Evolutionary conservation across 1,140 invertebrate genomes (phyloP).

Genomic region (Maniola jurtina): DNA sequence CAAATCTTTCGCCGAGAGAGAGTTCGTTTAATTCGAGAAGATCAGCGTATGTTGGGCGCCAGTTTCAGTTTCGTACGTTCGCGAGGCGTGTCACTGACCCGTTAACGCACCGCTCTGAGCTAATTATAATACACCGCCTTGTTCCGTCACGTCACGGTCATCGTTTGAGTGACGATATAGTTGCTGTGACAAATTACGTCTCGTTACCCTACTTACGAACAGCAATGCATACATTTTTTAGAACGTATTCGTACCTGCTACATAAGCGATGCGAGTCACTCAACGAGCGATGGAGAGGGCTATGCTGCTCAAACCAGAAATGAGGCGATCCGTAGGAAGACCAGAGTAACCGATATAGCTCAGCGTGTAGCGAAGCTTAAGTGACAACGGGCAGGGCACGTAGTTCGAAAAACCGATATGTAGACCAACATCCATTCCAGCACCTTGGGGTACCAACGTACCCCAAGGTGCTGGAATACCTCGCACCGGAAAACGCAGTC

Average conservation of each 20-base stretch:
- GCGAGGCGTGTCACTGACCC: conserved; percentile 65
- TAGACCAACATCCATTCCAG: too few relatives aligned
- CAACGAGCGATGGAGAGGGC: too few relatives aligned
- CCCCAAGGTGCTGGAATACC: too few relatives aligned
- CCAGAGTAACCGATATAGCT: too few relatives aligned
- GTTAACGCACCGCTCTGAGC: conserved; percentile 63
- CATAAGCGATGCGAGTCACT: too few relatives aligned
- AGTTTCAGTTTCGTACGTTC: conserved; percentile 48
- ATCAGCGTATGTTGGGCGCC: conserved; percentile 40
- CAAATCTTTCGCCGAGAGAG: conserved; percentile 7
- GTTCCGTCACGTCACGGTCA: conserved; percentile 38
- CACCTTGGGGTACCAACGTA: too few relatives aligned
- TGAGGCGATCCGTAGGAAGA: too few relatives aligned
- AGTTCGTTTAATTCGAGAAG: conserved; percentile 29
- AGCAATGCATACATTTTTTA: not conserved
- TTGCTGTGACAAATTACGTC: conserved; percentile 33
- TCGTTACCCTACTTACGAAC: conserved; percentile 5
- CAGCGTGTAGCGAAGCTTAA: too few relatives aligned
- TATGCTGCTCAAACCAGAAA: too few relatives aligned
- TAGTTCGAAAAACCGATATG: too few relatives aligned
- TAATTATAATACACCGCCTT: conserved; percentile 58
- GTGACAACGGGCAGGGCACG: too few relatives aligned
- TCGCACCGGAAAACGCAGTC: too few relatives aligned
- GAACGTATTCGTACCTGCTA: not conserved
- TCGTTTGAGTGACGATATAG: conserved; percentile 18